A percentile compares a stretch with the other conserved stretches of the same genome.
phyloP scores from a whole-genome alignment of 1,140 invertebrate genomes.

The Drosophila kepulauana region DNA sequence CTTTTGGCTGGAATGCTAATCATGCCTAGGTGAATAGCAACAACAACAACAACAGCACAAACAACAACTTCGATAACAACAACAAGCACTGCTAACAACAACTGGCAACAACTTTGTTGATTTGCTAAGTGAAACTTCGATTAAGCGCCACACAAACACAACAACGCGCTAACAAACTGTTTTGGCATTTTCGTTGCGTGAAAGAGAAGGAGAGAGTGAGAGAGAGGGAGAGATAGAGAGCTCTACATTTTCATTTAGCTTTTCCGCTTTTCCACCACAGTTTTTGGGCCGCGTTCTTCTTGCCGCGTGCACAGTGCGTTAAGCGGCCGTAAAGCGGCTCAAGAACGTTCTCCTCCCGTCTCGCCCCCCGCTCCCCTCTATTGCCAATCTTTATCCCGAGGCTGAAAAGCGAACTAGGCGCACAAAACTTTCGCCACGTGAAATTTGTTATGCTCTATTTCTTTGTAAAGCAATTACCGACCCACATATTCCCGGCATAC shows the following conservation, averaged over 20 bases:
- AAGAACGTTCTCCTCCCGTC: not conserved
- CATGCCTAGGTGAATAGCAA: conserved; percentile 56
- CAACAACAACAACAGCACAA: conserved; percentile 16
- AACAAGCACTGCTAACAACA: conserved; percentile 18
- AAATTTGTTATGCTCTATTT: conserved; percentile 83
- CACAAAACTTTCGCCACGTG: conserved; percentile 75
- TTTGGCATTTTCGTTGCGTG: not conserved
- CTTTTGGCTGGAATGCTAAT: conserved; percentile 61
- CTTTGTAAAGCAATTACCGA: conserved; percentile 81
- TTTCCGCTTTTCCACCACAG: conserved; percentile 30
- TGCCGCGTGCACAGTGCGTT: conserved; percentile 6
- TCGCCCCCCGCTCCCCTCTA: not conserved
- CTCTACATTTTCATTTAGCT: conserved; percentile 52
- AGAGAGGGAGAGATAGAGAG: too few species aligned
- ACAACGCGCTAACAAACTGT: conserved; percentile 24
- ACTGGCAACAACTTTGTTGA: conserved; percentile 70
- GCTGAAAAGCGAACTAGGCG: conserved; percentile 37
- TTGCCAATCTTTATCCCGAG: not conserved
- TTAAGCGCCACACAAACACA: conserved; percentile 51
- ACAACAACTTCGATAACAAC: conserved; percentile 22
- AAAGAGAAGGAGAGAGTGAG: too few species aligned
- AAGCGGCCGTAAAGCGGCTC: conserved; percentile 38
- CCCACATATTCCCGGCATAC: conserved; percentile 70
- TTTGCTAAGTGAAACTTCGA: conserved; percentile 82
- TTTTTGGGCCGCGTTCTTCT: conserved; percentile 44